Evolutionary conservation across 64 coral and sea anemone genomes (phyloP), one percentile per base, ranked within the genome.

Genomic region (Pocillopora damicornis): DNA sequence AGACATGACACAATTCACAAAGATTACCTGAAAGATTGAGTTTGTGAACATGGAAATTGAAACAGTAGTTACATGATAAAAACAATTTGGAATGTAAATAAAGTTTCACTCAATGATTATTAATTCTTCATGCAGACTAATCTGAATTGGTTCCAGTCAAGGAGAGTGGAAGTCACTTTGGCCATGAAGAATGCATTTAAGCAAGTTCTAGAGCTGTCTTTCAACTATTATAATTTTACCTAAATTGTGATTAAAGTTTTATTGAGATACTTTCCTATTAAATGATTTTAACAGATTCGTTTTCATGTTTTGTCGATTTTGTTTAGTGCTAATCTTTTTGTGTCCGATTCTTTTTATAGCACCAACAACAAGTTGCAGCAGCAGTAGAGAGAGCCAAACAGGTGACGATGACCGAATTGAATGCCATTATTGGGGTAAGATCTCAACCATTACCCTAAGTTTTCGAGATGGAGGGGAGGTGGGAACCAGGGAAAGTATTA

Each of bases 371-470:
- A 88, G 96, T 99, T 58, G 96, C 96, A 11, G 93, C 96, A 26
- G 96, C 96, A 65, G 96, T 99, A 12, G 96, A 99, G 81, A 92
- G 96, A 76, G 96, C 96, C 16, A 99, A 99, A 66, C 96, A 99
- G 76, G 96, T 99, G 20, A 99, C 96, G 4, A 99, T 99, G 96
- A 94, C 96, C 18, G 96, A 99, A 79, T 79, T 99, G 74, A 99
- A 99, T 91, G 96, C 96, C 58, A 95, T 99, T 59, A 99, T 99
- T 79, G 96, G 96, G 83, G 96, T 99, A 90, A 91, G 96, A 59
- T 45, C 42, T 61, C 65, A 25, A 72, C 34, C 60, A 23, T 62
- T 1, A 75, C 20, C 30, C n/a, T 80, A 10, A 63, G 10, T 79
- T 23, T 0, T 57, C 10, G 7, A 51, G 42, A 51, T 51, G 42